Base-by-base conservation (phyloP, 2,888 invertebrate genomes). In the Macrosiphum euphorbiae region DNA sequence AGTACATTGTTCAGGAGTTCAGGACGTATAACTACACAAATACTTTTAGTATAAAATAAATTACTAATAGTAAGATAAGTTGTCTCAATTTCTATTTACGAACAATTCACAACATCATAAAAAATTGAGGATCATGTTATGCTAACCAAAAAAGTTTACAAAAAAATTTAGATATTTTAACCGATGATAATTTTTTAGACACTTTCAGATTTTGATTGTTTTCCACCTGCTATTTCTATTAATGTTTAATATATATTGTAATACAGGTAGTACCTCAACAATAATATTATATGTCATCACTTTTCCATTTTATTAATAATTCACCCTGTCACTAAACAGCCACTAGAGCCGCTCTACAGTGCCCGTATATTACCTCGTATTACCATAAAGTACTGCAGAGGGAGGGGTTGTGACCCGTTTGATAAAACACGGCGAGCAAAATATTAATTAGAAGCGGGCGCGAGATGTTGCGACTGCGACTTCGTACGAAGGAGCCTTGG, bases 391-490 rank as follows among this genome's bases (percentile, higher is more conserved):
- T 90, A 90, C 28, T 87, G 28, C 3, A 16, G 26, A 28, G 41
- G 41, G 41, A 58, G 47, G 85, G 86, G 47, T 85, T 41, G 84
- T 84, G 84, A 91, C 35, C n/a, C 86, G 58, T 91, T 91, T 58
- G 91, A 91, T 92, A 92, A 87, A 92, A 92, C 92, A 28, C 50
- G 88, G 28, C 44, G 41, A 41, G 88, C 92, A 67, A 92, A 92
- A 92, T 92, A 92, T 92, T 92, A 88, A 92, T 92, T 92, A 92
- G 92, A 92, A 92, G 20, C 85, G n/a, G 35, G 11, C 3, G 13
- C 52, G 20, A 78, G 52, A 90, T 35, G 52, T 35, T 78, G 41
- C 78, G n/a, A 90, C 47, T 41, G 24, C 55, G 47, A 78, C 78
- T 78, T 78, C 16, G 20, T 35, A 61, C 26, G 55, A 41, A 26